Base-by-base conservation (phyloP, 2,888 invertebrate species). In the Rotaria magnacalcarata region DNA sequence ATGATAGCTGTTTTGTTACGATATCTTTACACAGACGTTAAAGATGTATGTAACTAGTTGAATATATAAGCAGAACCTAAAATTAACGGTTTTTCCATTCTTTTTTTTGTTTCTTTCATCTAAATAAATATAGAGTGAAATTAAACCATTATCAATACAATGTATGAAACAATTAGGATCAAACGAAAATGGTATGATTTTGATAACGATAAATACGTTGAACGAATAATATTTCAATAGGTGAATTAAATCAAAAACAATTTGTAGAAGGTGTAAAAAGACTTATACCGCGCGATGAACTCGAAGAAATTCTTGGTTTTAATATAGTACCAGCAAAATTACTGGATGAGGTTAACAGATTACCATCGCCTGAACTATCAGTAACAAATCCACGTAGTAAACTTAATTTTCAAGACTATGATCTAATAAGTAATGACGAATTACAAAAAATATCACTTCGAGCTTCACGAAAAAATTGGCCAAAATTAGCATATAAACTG, bases 381-480 rank as follows among this genome's bases (percentile, higher is more conserved):
- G 34, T 58, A 52, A 11, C 52, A n/a, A 85, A 75, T 24, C 27
- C 74, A 47, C 4, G 43, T 43, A 58, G 27, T 43, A 24, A 21
- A 34, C 11, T 16, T 4, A 24, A 47, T 14, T 7, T 19, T 47
- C 19, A 8, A 11, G 27, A 11, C 11, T 41, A n/a, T 14, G 85
- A 86, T 24, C 34, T 86, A 21, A 27, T 54, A 3, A 43, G 10
- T 50, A 85, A 85, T 50, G 84, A 85, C 34, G 24, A 54, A 34
- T 16, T 85, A 5, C 52, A 54, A 21, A 34, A 52, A 60, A 50
- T 86, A 6, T 80, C 86, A 7, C 27, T 6, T 47, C 56, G 84
- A 75, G 80, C 43, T 2, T 24, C 54, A 50, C 74, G 75, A 80
- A 86, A 85, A 85, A 56, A 86, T 34, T 86, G 86, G 86, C 16